A percentile compares a stretch with the other conserved stretches of the same genome.
Evolutionary conservation across 1,140 invertebrate species (phyloP).

Genomic region (Calephelis nemesis): DNA sequence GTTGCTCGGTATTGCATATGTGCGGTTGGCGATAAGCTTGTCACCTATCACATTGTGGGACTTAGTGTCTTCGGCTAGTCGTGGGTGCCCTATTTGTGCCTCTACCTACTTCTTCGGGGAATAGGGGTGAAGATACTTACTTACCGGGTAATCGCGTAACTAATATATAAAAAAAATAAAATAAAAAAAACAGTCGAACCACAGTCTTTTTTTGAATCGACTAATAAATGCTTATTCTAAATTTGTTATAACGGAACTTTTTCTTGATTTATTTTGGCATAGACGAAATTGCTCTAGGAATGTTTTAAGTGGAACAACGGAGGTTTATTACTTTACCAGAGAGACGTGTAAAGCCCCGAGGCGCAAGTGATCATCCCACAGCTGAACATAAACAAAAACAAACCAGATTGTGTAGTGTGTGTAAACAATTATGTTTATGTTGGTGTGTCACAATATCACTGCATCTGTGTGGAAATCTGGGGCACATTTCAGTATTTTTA

Average conservation of each 20-base stretch:
- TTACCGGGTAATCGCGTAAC: no score
- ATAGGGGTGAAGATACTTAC: no score
- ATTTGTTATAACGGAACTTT: background rate
- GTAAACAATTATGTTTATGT: background rate
- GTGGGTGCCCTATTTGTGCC: no score
- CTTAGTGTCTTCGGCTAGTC: no score
- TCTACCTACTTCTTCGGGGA: no score
- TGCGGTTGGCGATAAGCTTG: no score
- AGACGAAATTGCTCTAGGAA: background rate
- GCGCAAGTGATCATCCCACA: background rate
- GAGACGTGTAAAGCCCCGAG: background rate
- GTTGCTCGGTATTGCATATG: no score
- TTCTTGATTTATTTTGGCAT: background rate
- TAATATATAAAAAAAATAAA: no score
- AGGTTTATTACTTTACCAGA: slow-evolving; percentile 1
- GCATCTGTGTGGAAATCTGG: no score
- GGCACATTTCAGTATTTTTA: no score
- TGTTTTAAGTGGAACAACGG: slow-evolving; percentile 8
- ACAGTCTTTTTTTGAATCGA: background rate
- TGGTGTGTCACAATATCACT: background rate
- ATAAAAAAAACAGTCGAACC: background rate
- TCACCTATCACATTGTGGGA: no score
- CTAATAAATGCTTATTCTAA: background rate
- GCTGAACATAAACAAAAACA: slow-evolving; percentile 1
- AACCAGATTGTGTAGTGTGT: slow-evolving; percentile 1